These are phyloP conservation scores for Corvus cornix DNA, from an alignment of 2,113 vertebrate species.

Conservation along the genomic window DNA sequence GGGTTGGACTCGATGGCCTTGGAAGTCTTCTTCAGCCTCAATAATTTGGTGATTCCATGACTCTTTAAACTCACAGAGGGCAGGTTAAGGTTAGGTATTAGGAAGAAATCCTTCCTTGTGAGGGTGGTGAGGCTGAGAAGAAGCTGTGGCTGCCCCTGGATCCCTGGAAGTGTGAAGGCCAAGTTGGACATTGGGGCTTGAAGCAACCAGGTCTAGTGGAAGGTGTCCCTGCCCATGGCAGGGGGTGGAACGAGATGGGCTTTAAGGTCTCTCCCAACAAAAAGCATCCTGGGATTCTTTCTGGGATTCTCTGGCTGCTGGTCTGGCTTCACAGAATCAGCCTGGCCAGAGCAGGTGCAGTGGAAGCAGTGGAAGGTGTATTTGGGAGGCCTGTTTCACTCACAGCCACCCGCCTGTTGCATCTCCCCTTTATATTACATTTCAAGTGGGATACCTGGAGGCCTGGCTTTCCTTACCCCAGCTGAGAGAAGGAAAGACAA, in stretches of 20 bases:
- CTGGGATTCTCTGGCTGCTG: neutral
- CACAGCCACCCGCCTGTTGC: neutral
- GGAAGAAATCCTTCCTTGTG: neutral
- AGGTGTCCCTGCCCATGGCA: neutral
- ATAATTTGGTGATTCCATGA: neutral
- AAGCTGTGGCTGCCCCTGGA: neutral
- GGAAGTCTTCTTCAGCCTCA: neutral
- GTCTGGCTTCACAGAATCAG: neutral
- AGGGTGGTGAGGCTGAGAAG: neutral
- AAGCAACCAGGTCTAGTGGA: rapidly evolving
- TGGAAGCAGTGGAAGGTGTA: neutral
- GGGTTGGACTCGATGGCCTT: rapidly evolving
- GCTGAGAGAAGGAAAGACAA: neutral
- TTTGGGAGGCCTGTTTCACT: neutral
- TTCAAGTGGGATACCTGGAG: neutral
- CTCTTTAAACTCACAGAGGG: neutral
- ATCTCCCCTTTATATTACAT: neutral
- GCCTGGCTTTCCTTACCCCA: neutral
- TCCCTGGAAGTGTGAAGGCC: neutral
- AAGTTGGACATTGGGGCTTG: rapidly evolving
- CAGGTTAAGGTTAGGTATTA: neutral
- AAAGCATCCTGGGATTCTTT: neutral
- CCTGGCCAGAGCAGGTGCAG: neutral
- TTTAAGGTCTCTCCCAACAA: neutral
- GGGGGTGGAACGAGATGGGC: rapidly evolving